Evolutionary conservation across 2,888 invertebrate genomes (phyloP).

Genomic region (Protula sp.): DNA sequence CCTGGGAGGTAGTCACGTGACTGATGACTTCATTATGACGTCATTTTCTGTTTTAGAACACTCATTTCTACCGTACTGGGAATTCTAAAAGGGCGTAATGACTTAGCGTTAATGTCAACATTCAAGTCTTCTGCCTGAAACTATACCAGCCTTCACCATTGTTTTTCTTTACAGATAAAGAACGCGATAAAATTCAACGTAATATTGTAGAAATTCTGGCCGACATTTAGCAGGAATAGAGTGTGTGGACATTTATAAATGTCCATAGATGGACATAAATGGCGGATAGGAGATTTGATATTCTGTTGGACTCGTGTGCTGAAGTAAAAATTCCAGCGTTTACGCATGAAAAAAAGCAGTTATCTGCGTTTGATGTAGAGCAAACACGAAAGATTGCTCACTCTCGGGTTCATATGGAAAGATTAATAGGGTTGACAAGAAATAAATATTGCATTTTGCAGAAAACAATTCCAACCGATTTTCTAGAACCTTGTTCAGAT

Average conservation of each 20-base stretch:
- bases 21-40: no score
- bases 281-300: slow-evolving; percentile 25
- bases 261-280: slow-evolving; percentile 13
- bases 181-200: no score
- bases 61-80: no score
- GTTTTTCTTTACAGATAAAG: slow-evolving; percentile 25
- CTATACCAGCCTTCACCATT: slow-evolving; percentile 21
- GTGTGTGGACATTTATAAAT: slow-evolving; percentile 25
- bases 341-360: slow-evolving; percentile 14
- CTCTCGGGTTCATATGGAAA: slow-evolving; percentile 22
- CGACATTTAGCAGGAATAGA: slow-evolving; percentile 27
- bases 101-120: no score
- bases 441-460: slow-evolving; percentile 6
- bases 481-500: no score
- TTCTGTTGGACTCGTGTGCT: neutral
- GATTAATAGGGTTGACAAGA: slow-evolving; percentile 18
- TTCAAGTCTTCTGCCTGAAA: no score
- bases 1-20: no score
- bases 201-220: slow-evolving; percentile 24
- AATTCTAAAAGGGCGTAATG: no score
- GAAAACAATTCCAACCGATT: neutral
- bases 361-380: slow-evolving; percentile 15
- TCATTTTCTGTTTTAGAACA: no score
- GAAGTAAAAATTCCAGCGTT: neutral
- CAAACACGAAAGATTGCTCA: slow-evolving; percentile 18